Evolutionary conservation across 2,797 vertebrate genomes (phyloP), one percentile per base, ranked within the genome.

Genomic region (Chromis chromis): DNA sequence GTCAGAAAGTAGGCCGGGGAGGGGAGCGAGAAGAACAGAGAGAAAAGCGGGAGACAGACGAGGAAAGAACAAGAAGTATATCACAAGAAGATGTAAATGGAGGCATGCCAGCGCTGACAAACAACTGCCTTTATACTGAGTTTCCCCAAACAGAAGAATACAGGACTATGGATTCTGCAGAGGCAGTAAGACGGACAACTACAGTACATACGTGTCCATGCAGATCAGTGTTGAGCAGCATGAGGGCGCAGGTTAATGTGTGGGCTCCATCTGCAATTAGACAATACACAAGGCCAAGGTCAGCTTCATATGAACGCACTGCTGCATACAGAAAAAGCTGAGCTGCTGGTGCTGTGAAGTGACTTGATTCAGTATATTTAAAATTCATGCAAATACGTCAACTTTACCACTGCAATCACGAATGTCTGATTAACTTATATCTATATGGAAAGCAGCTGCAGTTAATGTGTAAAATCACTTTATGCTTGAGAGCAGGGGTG

Each of bases 151-250:
- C 25, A 4, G 12, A 39, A 52, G 52, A 63, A 58, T 16, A 36
- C 9, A 59, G 6, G 56, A 28, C 1, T 4, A 22, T 14, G 21
- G 27, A 64, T 42, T 64, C 70, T 65, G 48, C 42, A 19, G 57
- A 62, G 56, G 6, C 19, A 59, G 39, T 46, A 2, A 56, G 44
- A 70, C 7, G 16, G 6, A 56, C 46, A 64, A 17, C 19, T 31
- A 4, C 53, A 59, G 53, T 88, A 96, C 97, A 91, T 95, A 99
- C 97, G 5, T 98, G 97, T 92, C 97, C 97, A 0, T 99, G 97
- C 49, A 99, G 95, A 82, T 99, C 97, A 11, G 97, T 99, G 94
- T 99, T 98, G 44, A 98, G 96, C 88, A 98, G 95, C 97, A 98
- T 98, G 69, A 99, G 95, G 71, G 97, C 97, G 58, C 97, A 99